phyloP scores from a whole-genome alignment of 2,797 vertebrate species.

The Gymnodraco acuticeps region DNA sequence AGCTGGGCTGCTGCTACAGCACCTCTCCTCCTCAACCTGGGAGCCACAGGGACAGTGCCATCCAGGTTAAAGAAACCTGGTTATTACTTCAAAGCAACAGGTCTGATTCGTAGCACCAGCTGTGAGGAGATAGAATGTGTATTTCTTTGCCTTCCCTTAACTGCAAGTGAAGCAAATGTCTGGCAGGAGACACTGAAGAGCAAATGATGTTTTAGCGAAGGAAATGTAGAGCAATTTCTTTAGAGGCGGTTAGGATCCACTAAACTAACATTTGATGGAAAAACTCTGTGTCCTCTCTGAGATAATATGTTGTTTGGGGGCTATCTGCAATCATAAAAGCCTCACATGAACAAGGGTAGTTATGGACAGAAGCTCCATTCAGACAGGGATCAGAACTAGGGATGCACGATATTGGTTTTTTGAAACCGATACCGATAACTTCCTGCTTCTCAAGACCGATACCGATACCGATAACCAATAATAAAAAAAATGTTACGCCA shows the following conservation, averaged over 20 bases:
- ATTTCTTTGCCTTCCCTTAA: not conserved
- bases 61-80: slow-evolving; percentile 16
- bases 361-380: slow-evolving; percentile 47
- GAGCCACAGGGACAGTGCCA: slow-evolving; percentile 47
- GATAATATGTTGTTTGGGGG: not conserved
- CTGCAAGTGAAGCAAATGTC: slow-evolving; percentile 23
- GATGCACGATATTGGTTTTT: no score
- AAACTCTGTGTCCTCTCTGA: not conserved
- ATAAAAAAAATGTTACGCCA: no score
- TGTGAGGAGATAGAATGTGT: slow-evolving; percentile 19
- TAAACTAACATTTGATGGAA: not conserved
- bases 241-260: not conserved
- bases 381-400: slow-evolving; percentile 17
- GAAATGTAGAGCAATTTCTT: not conserved
- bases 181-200: slow-evolving; percentile 10
- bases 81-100: slow-evolving; percentile 30
- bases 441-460: no score
- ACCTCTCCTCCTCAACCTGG: slow-evolving; percentile 64
- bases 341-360: not conserved
- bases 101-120: slow-evolving; percentile 31
- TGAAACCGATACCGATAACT: no score
- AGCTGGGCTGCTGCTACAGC: slow-evolving; percentile 49
- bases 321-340: slow-evolving; percentile 20
- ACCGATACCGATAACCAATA: no score
- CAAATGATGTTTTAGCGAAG: slow-evolving; percentile 19